phyloP scores from a whole-genome alignment of 2,113 vertebrate species.

The Lucifuga dentata region DNA sequence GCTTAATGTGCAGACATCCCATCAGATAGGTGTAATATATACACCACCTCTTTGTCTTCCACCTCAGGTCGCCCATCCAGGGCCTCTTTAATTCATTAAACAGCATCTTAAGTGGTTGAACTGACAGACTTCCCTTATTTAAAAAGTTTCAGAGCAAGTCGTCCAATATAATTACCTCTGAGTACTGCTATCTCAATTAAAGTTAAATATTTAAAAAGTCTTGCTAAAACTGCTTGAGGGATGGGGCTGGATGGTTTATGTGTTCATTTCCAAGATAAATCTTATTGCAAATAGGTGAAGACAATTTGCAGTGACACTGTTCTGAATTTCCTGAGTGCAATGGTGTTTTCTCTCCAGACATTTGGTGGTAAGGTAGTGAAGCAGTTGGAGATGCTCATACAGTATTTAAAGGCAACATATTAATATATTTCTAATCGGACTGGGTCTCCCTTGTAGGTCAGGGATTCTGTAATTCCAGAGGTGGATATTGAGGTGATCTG shows the following conservation, averaged over 20 bases:
- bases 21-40: slow-evolving; percentile 66
- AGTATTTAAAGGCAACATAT: no score
- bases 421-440: slow-evolving; percentile 7
- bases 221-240: slow-evolving; percentile 43
- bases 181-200: slow-evolving; percentile 68
- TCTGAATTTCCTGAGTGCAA: slow-evolving; percentile 49
- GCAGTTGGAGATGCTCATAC: slow-evolving; percentile 21
- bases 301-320: slow-evolving; percentile 52
- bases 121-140: slow-evolving; percentile 59
- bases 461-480: no score
- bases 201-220: slow-evolving; percentile 70
- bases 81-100: slow-evolving; percentile 62
- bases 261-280: slow-evolving; percentile 62
- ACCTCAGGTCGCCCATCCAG: slow-evolving; percentile 42
- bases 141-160: slow-evolving; percentile 55
- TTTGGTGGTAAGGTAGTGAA: slow-evolving; percentile 34
- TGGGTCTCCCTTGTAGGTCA: no score
- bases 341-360: slow-evolving; percentile 54
- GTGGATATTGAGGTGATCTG: no score
- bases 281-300: slow-evolving; percentile 67
- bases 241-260: slow-evolving; percentile 31
- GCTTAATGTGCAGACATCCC: slow-evolving; percentile 48
- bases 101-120: slow-evolving; percentile 57
- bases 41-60: slow-evolving; percentile 63
- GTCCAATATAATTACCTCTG: slow-evolving; percentile 54